Base-by-base conservation (phyloP, 2,888 invertebrate species). In the Tubulanus polymorphus region DNA sequence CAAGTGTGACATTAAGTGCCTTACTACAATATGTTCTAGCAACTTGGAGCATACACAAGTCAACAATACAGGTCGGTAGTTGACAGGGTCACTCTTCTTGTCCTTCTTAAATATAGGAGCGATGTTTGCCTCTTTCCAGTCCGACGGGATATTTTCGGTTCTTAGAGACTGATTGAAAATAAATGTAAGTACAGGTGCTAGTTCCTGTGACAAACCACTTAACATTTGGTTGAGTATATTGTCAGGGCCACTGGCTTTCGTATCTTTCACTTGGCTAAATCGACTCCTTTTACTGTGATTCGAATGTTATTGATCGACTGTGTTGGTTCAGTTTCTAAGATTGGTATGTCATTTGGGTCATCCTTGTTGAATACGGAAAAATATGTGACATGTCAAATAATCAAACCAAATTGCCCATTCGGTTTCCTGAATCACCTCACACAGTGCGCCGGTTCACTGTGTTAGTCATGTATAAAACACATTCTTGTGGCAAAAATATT, bases 21-120 rank as follows among this genome's bases (percentile, higher is more conserved):
- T 48, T 23, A 23, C 2, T 3, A 54, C 29, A 6, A 55, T 54
- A 30, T 54, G 54, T 29, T 61, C 56, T 25, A 56, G 8, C 8
- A 54, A 26, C 37, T 61, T 61, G 30, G 49, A 55, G 5, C 12
- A 10, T 6, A 60, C 49, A 32, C 52, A 53, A 1, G 56, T 60
- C 1, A 56, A 29, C 2, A 51, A 55, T 6, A 60, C 45, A 26
- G 59, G 59, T 35, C 56, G 47, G 29, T 60, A 56, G 48, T 60
- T 61, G 5, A 25, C 29, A 2, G 59, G 26, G 37, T 48, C 41
- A 29, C 20, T 48, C 23, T 27, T 37, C 6, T 48, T 29, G 10
- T 53, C 61, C 26, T 56, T 48, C 28, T 53, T 60, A 50, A 45
- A 61, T 2, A 54, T 25, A 23, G 54, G 55, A 3, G 37, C 27